phyloP scores from a whole-genome alignment of 2,888 invertebrate genomes.

The Anorthoa munda region DNA sequence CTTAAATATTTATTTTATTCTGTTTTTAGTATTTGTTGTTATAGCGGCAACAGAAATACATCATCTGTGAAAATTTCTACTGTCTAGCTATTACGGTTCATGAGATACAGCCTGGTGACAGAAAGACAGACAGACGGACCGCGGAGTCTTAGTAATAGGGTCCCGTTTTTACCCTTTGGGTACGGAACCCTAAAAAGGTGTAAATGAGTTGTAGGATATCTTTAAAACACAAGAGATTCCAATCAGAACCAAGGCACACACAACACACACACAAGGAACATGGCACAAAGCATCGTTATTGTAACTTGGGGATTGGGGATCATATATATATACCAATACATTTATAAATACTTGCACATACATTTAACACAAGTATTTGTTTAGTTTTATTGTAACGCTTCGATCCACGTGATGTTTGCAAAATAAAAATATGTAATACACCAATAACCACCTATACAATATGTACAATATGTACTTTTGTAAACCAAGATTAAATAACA shows the following conservation, averaged over 20 bases:
- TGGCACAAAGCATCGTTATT: neutral
- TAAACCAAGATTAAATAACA: constrained; percentile 55
- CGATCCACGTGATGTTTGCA: constrained; percentile 4
- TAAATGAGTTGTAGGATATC: neutral
- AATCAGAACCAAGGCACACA: too few species aligned
- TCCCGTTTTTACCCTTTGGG: too few species aligned
- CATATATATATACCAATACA: neutral
- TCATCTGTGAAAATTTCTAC: too few species aligned
- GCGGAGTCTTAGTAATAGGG: too few species aligned
- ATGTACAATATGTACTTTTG: constrained; percentile 41
- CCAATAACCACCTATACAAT: constrained; percentile 40
- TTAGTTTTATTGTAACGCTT: constrained; percentile 15
- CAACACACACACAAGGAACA: too few species aligned
- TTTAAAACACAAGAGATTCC: neutral
- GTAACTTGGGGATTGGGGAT: neutral
- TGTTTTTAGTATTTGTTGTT: too few species aligned
- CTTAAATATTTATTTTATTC: too few species aligned
- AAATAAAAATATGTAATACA: constrained; percentile 25
- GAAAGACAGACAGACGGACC: too few species aligned
- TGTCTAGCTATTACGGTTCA: too few species aligned
- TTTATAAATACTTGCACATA: neutral
- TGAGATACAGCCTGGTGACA: too few species aligned
- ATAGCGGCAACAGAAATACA: too few species aligned
- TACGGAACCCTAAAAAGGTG: too few species aligned
- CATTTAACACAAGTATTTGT: constrained; percentile 14